phyloP scores from a whole-genome alignment of 2,797 vertebrate genomes.

The Gephyroberyx darwinii region DNA sequence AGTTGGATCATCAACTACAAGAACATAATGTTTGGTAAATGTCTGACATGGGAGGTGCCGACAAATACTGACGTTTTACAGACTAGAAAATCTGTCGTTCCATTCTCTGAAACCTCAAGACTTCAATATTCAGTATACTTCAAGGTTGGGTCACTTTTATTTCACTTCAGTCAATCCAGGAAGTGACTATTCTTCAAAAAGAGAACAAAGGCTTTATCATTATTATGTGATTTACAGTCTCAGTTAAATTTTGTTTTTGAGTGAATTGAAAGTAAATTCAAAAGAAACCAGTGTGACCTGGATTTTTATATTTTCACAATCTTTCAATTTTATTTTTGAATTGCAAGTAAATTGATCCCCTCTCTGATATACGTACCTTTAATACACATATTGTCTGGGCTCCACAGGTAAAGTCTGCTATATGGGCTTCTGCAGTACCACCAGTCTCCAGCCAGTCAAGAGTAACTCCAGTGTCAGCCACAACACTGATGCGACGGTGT shows the following conservation, averaged over 20 bases:
- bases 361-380: neutral
- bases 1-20: conserved; percentile 86
- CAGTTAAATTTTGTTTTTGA: no score
- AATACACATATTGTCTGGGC: neutral
- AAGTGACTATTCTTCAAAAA: neutral
- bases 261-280: no score
- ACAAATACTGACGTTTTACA: neutral
- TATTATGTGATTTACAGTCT: no score
- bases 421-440: conserved; percentile 72
- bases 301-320: no score
- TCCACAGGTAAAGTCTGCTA: conserved; percentile 68
- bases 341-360: neutral
- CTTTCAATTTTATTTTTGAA: no score
- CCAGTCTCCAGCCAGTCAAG: conserved; percentile 73
- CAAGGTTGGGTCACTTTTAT: no score
- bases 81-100: neutral
- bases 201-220: no score
- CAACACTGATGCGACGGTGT: conserved; percentile 72
- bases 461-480: conserved; percentile 74
- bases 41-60: neutral
- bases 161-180: no score
- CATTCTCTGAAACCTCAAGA: neutral
- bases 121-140: neutral
- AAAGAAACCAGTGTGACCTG: no score
- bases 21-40: conserved; percentile 79